Conservation (phyloP, 2,113 vertebrate genomes). For the Polypterus senegalus region DNA sequence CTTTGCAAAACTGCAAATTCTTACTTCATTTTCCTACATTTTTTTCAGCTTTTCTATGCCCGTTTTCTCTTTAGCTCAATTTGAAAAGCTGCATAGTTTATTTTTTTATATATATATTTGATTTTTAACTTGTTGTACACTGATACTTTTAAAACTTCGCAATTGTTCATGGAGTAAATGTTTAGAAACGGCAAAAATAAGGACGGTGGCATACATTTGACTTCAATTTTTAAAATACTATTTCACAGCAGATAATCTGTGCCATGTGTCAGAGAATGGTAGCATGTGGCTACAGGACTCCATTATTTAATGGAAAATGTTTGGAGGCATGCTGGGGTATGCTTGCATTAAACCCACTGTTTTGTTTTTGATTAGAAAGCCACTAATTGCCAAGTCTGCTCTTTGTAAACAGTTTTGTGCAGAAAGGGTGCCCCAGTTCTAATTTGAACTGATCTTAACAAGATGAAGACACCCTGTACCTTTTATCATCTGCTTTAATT, state of each 20-base stretch:
- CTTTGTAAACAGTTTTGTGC: conserved; percentile 3
- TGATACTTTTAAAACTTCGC: too few relatives aligned
- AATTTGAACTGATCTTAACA: conserved; percentile 1
- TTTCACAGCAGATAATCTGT: conserved; percentile 2
- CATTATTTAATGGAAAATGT: conserved; percentile 15
- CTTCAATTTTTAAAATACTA: neutral
- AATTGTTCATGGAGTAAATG: too few relatives aligned
- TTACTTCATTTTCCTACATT: too few relatives aligned
- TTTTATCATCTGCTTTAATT: neutral
- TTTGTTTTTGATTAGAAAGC: conserved; percentile 10
- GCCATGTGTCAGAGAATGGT: conserved; percentile 5
- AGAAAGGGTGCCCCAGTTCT: neutral
- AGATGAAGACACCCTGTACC: neutral
- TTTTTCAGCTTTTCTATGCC: too few relatives aligned
- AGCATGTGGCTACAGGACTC: conserved; percentile 10
- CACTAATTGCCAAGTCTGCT: neutral
- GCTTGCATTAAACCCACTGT: neutral
- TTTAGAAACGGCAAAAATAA: neutral
- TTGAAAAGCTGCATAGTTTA: too few relatives aligned
- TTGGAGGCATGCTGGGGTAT: conserved; percentile 3
- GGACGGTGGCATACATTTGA: neutral
- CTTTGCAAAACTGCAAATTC: too few relatives aligned
- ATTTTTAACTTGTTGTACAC: too few relatives aligned
- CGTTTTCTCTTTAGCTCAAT: too few relatives aligned
- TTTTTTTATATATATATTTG: too few relatives aligned